These are phyloP conservation scores for Brenthis ino DNA, from an alignment of 2,888 invertebrate species.

Conservation along the genomic window DNA sequence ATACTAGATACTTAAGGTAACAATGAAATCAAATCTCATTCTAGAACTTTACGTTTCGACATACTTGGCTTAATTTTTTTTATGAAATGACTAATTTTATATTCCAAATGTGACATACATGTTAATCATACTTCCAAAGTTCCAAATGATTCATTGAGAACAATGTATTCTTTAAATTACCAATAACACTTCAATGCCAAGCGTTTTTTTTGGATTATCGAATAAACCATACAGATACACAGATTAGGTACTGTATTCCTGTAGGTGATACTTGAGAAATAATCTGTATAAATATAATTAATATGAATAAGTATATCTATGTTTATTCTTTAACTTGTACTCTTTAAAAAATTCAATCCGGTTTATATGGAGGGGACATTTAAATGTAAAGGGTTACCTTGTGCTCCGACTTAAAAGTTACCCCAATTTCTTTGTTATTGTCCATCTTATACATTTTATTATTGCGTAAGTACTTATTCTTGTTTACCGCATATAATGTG, in stretches of 20 bases:
- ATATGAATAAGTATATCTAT: slow-evolving; percentile 14
- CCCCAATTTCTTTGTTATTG: slow-evolving; percentile 57
- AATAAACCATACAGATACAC: too few relatives aligned
- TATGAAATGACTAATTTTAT: slow-evolving; percentile 10
- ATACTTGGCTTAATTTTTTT: background rate
- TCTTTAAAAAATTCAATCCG: slow-evolving; percentile 40
- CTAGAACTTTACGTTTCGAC: background rate
- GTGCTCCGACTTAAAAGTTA: slow-evolving; percentile 45
- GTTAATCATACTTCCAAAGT: background rate
- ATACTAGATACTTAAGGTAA: too few relatives aligned
- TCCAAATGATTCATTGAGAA: slow-evolving; percentile 8
- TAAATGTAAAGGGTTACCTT: slow-evolving; percentile 41
- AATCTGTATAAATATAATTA: slow-evolving; percentile 3
- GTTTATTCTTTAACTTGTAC: slow-evolving; percentile 32
- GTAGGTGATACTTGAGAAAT: background rate
- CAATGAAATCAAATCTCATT: too few relatives aligned
- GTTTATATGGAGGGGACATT: slow-evolving; percentile 38
- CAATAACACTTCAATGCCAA: too few relatives aligned
- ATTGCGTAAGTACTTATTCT: slow-evolving; percentile 57
- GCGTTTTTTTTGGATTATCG: too few relatives aligned
- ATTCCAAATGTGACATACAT: slow-evolving; percentile 3
- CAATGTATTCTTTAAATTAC: background rate
- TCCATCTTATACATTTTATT: slow-evolving; percentile 68
- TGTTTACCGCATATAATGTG: slow-evolving; percentile 65
- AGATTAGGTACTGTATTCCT: too few relatives aligned